Percentiles rank a stretch among this genome's conserved stretches.
Evolutionary conservation across 2,113 vertebrate genomes (phyloP).

Genomic region (Nothobranchius furzeri): DNA sequence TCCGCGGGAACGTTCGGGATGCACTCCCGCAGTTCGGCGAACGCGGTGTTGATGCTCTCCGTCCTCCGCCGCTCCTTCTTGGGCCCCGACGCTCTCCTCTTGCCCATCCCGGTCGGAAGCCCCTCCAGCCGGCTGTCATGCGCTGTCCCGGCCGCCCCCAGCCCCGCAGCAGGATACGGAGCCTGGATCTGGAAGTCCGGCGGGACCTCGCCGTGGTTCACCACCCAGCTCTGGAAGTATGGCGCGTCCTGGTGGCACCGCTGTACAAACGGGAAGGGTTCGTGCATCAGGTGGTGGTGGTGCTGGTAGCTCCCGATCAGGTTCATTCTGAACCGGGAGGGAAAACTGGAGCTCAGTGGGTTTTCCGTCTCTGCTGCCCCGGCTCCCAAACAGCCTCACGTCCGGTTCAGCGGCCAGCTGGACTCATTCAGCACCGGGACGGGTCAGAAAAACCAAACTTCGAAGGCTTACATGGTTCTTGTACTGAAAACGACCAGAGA

Average conservation of each 20-base stretch:
- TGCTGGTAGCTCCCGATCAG: slow-evolving; percentile 91
- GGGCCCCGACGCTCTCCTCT: slow-evolving; percentile 83
- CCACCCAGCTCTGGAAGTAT: slow-evolving; percentile 91
- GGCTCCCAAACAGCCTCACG: slow-evolving; percentile 37
- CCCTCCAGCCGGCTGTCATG: slow-evolving; percentile 82
- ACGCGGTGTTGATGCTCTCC: slow-evolving; percentile 91
- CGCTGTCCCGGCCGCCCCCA: slow-evolving; percentile 66
- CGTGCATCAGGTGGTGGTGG: slow-evolving; percentile 88
- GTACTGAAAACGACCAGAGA: neutral
- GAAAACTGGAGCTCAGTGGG: slow-evolving; percentile 1
- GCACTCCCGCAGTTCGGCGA: slow-evolving; percentile 88
- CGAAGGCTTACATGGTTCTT: slow-evolving; percentile 29
- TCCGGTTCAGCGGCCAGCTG: slow-evolving; percentile 22
- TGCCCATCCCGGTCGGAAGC: slow-evolving; percentile 82
- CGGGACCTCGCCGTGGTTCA: slow-evolving; percentile 84
- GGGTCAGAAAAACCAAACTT: no score
- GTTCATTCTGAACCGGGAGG: slow-evolving; percentile 81
- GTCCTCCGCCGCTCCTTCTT: slow-evolving; percentile 92
- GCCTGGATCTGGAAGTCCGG: slow-evolving; percentile 83
- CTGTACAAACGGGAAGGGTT: slow-evolving; percentile 88
- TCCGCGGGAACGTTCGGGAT: slow-evolving; percentile 91
- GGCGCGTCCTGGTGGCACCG: slow-evolving; percentile 87
- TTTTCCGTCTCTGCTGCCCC: slow-evolving; percentile 22
- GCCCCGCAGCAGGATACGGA: slow-evolving; percentile 66
- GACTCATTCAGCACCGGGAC: slow-evolving; percentile 30